These are phyloP conservation scores for Mesitornis unicolor DNA, from an alignment of 2,113 vertebrate species.

Conservation along the genomic window DNA sequence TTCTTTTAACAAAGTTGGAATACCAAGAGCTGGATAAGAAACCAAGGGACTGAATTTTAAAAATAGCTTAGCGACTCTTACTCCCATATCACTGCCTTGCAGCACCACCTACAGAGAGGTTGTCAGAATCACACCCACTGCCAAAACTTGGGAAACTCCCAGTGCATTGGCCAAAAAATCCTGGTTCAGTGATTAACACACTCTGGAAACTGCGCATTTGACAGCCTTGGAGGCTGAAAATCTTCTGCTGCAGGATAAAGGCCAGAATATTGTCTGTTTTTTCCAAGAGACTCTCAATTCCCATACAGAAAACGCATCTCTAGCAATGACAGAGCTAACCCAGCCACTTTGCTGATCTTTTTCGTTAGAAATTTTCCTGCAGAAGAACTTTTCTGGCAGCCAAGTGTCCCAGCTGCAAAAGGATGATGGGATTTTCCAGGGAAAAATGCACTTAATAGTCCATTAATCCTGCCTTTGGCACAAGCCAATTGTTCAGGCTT, in stretches of 20 bases:
- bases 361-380: neutral
- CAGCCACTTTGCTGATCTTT: neutral
- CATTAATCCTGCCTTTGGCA: constrained; percentile 30
- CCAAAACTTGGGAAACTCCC: neutral
- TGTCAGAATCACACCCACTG: neutral
- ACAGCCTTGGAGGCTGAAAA: neutral
- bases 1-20: neutral
- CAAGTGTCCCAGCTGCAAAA: neutral
- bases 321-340: neutral
- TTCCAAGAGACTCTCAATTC: neutral
- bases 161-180: neutral
- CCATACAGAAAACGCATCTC: neutral
- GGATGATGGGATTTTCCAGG: constrained; percentile 19
- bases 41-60: neutral
- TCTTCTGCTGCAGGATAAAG: neutral
- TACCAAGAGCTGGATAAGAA: neutral
- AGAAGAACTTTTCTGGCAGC: neutral
- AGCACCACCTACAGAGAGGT: constrained; percentile 64
- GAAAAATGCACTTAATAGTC: constrained; percentile 24
- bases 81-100: neutral
- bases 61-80: neutral
- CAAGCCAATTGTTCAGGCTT: neutral
- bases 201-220: neutral
- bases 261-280: neutral
- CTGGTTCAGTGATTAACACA: neutral